Base-by-base conservation (phyloP, 2,113 vertebrate species). In the Colinus virginianus region DNA sequence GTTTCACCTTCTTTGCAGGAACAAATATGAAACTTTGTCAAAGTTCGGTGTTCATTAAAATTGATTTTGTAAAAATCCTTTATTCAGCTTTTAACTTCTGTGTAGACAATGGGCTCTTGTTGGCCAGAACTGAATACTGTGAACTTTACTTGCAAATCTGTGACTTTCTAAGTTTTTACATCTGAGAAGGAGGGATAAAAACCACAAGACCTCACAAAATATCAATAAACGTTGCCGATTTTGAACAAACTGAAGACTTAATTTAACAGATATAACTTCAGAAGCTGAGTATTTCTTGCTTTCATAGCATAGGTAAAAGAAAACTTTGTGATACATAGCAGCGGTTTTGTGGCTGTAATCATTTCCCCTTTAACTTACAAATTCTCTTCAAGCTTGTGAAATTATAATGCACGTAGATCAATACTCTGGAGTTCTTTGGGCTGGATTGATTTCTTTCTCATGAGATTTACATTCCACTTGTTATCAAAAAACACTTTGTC, bases 401-500 rank as follows among this genome's bases (percentile, higher is more conserved):
- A 97, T 96, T 97, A 92, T 97, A 97, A 97, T 96, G 93, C 94
- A 92, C 85, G 64, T 88, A 97, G 95, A 97, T 98, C 94, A 95
- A 95, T 96, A 96, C 87, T 87, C 91, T 68, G 68, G 92, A 91
- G 94, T 95, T 97, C 96, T 97, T 96, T 97, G 87, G 95, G 78
- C 87, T 96, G 89, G 93, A 95, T 96, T 97, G 96, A 97, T 98
- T 97, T 97, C 95, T 97, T 97, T 98, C 96, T 96, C 96, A 97
- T 74, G 95, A 98, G 97, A 97, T 97, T 97, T 97, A 91, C 96
- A 96, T 97, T 97, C 96, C 94, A 96, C 95, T 97, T 96, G 89
- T 96, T 97, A 97, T 96, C 96, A 97, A 91, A 96, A 97, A 97
- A 64, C 93, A 97, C 95, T 97, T 97, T 97, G 96, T 98, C 94